These are phyloP conservation scores for Electrona antarctica DNA, from an alignment of 2,113 vertebrate genomes.

Conservation along the genomic window DNA sequence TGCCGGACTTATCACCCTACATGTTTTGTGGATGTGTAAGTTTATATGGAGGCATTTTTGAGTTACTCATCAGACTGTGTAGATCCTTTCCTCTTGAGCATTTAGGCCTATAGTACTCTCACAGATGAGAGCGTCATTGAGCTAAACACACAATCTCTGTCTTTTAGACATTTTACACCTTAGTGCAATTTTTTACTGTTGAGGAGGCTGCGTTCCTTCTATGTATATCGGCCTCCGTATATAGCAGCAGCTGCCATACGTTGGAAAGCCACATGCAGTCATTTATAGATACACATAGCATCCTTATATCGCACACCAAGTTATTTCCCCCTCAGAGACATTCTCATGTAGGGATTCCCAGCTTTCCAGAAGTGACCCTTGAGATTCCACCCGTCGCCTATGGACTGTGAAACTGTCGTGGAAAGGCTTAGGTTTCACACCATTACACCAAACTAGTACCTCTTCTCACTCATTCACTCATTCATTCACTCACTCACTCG, in stretches of 20 bases:
- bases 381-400: conserved; percentile 52
- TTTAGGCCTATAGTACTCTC: neutral
- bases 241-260: conserved; percentile 56
- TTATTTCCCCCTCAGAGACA: conserved; percentile 45
- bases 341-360: conserved; percentile 61
- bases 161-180: conserved; percentile 27
- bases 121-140: neutral
- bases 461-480: conserved; percentile 1
- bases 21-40: conserved; percentile 4
- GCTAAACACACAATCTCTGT: neutral
- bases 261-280: conserved; percentile 48
- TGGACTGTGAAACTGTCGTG: conserved; percentile 31
- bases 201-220: conserved; percentile 42
- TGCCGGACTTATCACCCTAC: neutral
- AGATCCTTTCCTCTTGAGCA: neutral
- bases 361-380: conserved; percentile 61
- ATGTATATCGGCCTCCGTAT: conserved; percentile 34
- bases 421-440: conserved; percentile 64
- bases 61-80: neutral
- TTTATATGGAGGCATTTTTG: conserved; percentile 3
- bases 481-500: conserved; percentile 7
- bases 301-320: conserved; percentile 50
- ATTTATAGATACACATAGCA: conserved; percentile 37
- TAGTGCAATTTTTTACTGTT: conserved; percentile 47
- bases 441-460: no score